phyloP scores from a whole-genome alignment of 2,888 invertebrate genomes.

The Tiliacea aurago region DNA sequence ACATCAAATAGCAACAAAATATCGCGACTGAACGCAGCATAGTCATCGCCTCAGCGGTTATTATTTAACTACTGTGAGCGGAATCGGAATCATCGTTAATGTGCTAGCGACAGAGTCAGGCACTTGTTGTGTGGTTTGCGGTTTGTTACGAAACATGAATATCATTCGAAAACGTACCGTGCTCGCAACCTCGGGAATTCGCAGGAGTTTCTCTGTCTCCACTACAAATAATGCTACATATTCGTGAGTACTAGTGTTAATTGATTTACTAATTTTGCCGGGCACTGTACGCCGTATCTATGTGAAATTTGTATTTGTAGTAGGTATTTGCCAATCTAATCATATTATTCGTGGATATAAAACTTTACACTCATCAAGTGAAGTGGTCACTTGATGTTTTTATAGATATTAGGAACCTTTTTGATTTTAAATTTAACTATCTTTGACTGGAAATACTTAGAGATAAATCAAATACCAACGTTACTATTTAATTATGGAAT shows the following conservation, averaged over 20 bases:
- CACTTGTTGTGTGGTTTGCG: slow-evolving; percentile 27
- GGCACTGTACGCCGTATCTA: not conserved
- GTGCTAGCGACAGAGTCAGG: slow-evolving; percentile 40
- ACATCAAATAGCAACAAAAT: slow-evolving; percentile 55
- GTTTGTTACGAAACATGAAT: slow-evolving; percentile 74
- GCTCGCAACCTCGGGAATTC: slow-evolving; percentile 64
- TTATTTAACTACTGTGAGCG: slow-evolving; percentile 35
- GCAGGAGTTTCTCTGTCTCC: slow-evolving; percentile 80
- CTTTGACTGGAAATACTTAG: not conserved
- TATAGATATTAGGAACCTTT: not conserved
- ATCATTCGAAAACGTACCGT: slow-evolving; percentile 70
- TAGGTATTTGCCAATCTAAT: slow-evolving; percentile 42
- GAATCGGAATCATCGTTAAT: slow-evolving; percentile 42
- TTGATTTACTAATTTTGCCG: slow-evolving; percentile 6
- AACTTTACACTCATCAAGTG: slow-evolving; percentile 8
- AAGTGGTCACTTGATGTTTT: not conserved
- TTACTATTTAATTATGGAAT: not conserved
- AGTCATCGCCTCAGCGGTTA: slow-evolving; percentile 41
- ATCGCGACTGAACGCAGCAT: slow-evolving; percentile 33
- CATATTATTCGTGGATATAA: slow-evolving; percentile 16
- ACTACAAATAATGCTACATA: slow-evolving; percentile 75
- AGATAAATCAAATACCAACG: not conserved
- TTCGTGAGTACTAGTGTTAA: slow-evolving; percentile 78
- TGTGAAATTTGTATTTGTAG: slow-evolving; percentile 2
- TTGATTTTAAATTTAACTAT: slow-evolving; percentile 5